Conservation (phyloP, 2,888 invertebrate species). For the Pristionchus fissidentatus region DNA sequence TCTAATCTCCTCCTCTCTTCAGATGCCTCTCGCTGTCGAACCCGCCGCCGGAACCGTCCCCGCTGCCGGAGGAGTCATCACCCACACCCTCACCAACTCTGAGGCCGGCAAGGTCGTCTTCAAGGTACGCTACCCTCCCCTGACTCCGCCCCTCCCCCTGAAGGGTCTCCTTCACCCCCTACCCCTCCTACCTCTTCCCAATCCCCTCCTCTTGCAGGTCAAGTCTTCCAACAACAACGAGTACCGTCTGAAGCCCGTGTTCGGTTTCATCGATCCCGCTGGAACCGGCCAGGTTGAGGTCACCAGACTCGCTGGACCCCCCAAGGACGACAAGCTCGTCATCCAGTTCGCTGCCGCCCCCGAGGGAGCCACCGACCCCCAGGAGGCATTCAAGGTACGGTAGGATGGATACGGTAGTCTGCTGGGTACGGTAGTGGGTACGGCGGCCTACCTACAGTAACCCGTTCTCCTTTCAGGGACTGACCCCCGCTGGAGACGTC, state of each 20-base stretch:
- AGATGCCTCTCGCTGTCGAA: conserved; percentile 43
- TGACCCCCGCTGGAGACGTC: conserved; percentile 41
- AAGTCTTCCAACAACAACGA: conserved; percentile 49
- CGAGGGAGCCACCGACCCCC: conserved; percentile 43
- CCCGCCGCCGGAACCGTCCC: conserved; percentile 35
- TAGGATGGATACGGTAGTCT: not conserved
- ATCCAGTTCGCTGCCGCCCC: conserved; percentile 46
- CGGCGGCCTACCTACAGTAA: not conserved
- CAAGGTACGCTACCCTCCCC: conserved; percentile 38
- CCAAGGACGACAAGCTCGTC: conserved; percentile 47
- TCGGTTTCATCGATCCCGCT: conserved; percentile 45
- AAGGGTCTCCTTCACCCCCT: too few species aligned
- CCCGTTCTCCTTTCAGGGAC: not conserved
- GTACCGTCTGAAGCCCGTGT: conserved; percentile 48
- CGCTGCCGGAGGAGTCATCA: conserved; percentile 45
- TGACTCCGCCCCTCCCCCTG: too few species aligned
- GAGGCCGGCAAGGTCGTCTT: conserved; percentile 45
- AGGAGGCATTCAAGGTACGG: conserved; percentile 44
- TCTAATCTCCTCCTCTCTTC: not conserved
- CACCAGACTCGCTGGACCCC: conserved; percentile 42
- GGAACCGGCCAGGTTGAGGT: conserved; percentile 41
- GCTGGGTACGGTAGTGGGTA: not conserved
- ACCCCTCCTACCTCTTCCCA: not conserved
- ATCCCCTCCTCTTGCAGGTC: not conserved
- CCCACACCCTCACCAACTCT: conserved; percentile 28